Percentiles rank a stretch among this genome's conserved stretches.
phyloP scores from a whole-genome alignment of 1,140 invertebrate genomes.

The Drosophila insularis region DNA sequence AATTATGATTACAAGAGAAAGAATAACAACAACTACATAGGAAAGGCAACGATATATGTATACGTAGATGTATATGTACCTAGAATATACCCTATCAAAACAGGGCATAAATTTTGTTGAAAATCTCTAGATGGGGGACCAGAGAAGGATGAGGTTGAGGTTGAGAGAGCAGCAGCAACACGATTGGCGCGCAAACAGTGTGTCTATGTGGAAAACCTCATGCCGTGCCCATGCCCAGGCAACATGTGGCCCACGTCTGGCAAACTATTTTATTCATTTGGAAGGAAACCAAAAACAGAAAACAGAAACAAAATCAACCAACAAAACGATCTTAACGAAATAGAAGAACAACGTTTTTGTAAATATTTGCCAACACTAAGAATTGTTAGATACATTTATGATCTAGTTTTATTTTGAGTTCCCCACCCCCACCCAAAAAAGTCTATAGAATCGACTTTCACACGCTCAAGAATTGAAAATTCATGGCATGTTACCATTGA shows the following conservation, averaged over 20 bases:
- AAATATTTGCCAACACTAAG: background rate
- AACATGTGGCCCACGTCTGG: slow-evolving; percentile 49
- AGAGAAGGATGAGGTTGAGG: background rate
- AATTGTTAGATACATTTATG: too few relatives aligned
- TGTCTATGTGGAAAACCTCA: slow-evolving; percentile 30
- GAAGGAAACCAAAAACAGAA: slow-evolving; percentile 6
- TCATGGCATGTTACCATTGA: background rate
- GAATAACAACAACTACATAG: slow-evolving; percentile 29
- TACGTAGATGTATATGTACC: background rate
- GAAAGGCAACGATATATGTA: slow-evolving; percentile 1
- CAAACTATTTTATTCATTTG: slow-evolving; percentile 8
- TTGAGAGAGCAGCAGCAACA: background rate
- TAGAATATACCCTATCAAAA: slow-evolving; percentile 45
- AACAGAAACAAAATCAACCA: background rate
- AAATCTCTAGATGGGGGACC: background rate
- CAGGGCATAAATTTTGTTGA: slow-evolving; percentile 59
- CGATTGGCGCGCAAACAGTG: slow-evolving; percentile 31
- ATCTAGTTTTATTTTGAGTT: too few relatives aligned
- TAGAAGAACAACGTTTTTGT: background rate
- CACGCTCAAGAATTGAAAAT: background rate
- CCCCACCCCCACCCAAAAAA: too few relatives aligned
- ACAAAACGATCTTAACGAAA: too few relatives aligned
- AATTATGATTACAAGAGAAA: slow-evolving; percentile 67
- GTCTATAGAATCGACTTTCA: background rate
- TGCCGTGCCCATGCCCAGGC: slow-evolving; percentile 24